Evolutionary conservation across 2,113 vertebrate species (phyloP), one percentile per base, ranked within the genome.

Genomic region (Corythornis madagascariensis): DNA sequence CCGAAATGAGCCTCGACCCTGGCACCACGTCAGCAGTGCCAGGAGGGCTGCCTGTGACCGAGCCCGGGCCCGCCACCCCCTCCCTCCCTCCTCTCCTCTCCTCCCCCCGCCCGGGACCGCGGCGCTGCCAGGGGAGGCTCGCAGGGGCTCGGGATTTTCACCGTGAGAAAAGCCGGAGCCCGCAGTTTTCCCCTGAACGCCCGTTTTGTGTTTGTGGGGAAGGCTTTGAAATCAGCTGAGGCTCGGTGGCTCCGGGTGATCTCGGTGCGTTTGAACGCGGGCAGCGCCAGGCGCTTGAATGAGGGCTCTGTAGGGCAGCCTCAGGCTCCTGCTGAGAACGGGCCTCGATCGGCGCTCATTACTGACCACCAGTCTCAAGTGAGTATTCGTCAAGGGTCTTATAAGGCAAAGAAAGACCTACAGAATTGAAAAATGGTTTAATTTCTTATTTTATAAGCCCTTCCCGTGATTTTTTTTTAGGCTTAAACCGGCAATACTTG

Each of bases 271-370:
- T 9, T 4, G 42, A 7, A 48, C 7, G 4, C 0, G 29, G 61
- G 12, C 10, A 16, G 33, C 67, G 8, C 15, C 83, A 2, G 76
- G 67, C 60, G 1, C 24, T 3, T 1, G 25, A 9, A 13, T 6
- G 52, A 13, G 67, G 45, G 26, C 47, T 56, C 33, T 17, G 56
- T 0, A 4, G 42, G 1, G 43, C 45, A 5, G 31, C 35, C 4
- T 1, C 1, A 0, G 59, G 85, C 38, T 22, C 53, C 55, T 0
- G 70, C 78, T 1, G 61, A 16, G 24, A 25, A 6, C 0, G 26
- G 33, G 65, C 47, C 47, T 4, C 3, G 6, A 1, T 2, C 45
- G 3, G 1, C 4, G 11, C 13, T 7, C 13, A 0, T 0, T 11
- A 1, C 50, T 9, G 40, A 6, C 0, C 26, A 16, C 13, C 18